These are phyloP conservation scores for Amyelois transitella DNA, from an alignment of 1,140 invertebrate genomes.

Conservation along the genomic window DNA sequence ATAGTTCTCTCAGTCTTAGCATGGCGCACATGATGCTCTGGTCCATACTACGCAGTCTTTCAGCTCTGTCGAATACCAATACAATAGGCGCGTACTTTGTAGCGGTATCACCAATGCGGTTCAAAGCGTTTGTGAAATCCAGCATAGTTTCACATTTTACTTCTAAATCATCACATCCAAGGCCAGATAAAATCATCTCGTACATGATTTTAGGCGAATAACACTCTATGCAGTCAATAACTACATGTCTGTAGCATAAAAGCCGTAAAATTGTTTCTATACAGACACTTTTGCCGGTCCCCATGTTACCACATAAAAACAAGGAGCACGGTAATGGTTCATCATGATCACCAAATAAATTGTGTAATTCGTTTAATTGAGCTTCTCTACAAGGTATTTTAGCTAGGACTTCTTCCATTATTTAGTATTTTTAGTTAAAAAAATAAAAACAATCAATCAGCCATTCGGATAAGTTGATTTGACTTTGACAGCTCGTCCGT, in stretches of 20 bases:
- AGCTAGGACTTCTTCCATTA: constrained; percentile 71
- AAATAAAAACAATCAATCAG: neutral
- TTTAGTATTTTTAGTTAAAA: constrained; percentile 7
- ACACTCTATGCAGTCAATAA: constrained; percentile 89
- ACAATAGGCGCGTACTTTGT: constrained; percentile 71
- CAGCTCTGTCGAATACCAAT: constrained; percentile 86
- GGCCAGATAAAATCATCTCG: constrained; percentile 82
- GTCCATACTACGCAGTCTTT: constrained; percentile 84
- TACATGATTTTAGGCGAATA: constrained; percentile 84
- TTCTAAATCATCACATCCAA: constrained; percentile 63
- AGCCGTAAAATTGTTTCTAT: constrained; percentile 76
- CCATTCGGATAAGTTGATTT: neutral
- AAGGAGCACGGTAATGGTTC: constrained; percentile 78
- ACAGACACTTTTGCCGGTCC: constrained; percentile 86
- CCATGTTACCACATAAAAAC: constrained; percentile 86
- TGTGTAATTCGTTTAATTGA: constrained; percentile 75
- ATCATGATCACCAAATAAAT: constrained; percentile 75
- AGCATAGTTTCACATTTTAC: constrained; percentile 82
- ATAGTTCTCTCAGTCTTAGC: constrained; percentile 83
- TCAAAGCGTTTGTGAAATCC: constrained; percentile 80
- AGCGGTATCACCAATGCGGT: constrained; percentile 36
- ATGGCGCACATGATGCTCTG: constrained; percentile 78
- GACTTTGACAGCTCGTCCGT: neutral
- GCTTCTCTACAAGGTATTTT: constrained; percentile 76
- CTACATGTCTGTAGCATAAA: constrained; percentile 77